Conservation (phyloP, 2,797 vertebrate genomes). For the Anolis apletophallus region DNA sequence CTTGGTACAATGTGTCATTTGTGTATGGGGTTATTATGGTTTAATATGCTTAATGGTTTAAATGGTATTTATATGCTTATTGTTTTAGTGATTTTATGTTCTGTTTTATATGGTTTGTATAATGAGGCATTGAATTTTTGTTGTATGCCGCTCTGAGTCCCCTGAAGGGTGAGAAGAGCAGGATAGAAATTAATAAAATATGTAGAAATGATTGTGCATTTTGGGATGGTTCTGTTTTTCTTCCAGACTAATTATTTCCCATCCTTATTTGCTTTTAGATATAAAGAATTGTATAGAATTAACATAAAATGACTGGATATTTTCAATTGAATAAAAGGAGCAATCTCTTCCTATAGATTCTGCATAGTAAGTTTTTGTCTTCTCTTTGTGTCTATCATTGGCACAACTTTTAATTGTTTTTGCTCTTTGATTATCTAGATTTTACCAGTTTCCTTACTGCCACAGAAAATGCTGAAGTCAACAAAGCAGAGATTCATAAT, state of each 20-base stretch:
- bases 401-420: background rate
- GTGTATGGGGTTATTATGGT: no score
- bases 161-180: no score
- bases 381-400: background rate
- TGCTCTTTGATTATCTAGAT: background rate
- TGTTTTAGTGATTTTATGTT: no score
- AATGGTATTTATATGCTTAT: no score
- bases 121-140: no score
- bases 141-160: no score
- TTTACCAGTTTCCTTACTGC: background rate
- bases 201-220: background rate
- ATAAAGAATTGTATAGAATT: background rate
- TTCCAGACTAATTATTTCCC: background rate
- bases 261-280: background rate
- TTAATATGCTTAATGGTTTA: no score
- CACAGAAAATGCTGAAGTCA: background rate
- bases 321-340: background rate
- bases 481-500: background rate
- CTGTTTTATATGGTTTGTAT: no score
- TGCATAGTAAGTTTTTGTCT: background rate
- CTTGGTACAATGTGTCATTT: no score
- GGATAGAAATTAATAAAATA: no score
- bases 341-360: background rate
- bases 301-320: background rate
- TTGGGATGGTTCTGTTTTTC: background rate